phyloP scores from a whole-genome alignment of 1,140 invertebrate species.

The Zaprionus africanus region DNA sequence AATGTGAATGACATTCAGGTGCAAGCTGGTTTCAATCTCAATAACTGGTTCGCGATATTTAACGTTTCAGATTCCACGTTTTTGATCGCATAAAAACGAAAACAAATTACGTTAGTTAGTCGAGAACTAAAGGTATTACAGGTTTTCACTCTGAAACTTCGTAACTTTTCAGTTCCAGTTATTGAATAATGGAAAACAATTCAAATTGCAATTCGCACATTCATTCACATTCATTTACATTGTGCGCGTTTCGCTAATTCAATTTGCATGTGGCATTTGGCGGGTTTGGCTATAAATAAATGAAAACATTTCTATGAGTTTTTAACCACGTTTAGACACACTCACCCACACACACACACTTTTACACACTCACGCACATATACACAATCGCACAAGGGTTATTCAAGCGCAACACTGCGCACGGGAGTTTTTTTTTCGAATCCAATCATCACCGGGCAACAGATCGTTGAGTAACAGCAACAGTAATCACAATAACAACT shows the following conservation, averaged over 20 bases:
- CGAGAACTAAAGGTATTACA: not conserved
- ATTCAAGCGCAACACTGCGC: slow-evolving; percentile 62
- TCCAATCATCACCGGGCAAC: not conserved
- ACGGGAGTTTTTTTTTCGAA: slow-evolving; percentile 31
- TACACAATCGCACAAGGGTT: slow-evolving; percentile 24
- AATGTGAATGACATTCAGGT: slow-evolving; percentile 7
- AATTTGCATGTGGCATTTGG: slow-evolving; percentile 27
- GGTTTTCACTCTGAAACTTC: not conserved
- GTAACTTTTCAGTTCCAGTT: not conserved
- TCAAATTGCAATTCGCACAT: slow-evolving; percentile 9
- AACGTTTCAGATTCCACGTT: not conserved
- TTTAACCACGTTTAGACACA: slow-evolving; percentile 43
- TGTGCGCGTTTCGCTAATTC: slow-evolving; percentile 20
- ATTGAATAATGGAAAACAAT: slow-evolving; percentile 7
- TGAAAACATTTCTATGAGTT: slow-evolving; percentile 1
- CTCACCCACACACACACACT: slow-evolving; percentile 5
- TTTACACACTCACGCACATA: not conserved
- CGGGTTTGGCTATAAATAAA: slow-evolving; percentile 9
- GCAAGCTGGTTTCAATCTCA: slow-evolving; percentile 2
- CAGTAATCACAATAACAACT: slow-evolving; percentile 32
- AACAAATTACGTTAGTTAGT: not conserved
- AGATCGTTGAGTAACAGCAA: slow-evolving; percentile 23
- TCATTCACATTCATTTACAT: not conserved
- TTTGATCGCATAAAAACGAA: not conserved
- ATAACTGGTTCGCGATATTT: slow-evolving; percentile 5